phyloP scores from a whole-genome alignment of 2,888 invertebrate genomes.

The Creontiades dilutus region DNA sequence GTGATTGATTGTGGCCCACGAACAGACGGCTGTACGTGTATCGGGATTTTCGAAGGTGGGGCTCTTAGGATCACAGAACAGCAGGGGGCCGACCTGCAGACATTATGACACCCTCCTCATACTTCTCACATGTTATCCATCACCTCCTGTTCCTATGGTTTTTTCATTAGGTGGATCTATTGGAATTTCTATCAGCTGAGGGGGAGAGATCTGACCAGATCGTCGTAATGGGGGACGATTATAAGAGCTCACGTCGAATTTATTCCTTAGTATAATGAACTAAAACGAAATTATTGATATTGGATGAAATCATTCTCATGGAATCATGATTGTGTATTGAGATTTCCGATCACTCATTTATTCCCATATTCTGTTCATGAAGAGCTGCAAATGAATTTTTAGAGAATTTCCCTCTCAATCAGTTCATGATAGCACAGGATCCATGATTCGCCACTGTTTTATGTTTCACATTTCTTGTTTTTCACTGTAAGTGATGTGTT shows the following conservation, averaged over 20 bases:
- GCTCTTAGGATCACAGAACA: not conserved
- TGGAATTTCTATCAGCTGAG: slow-evolving; percentile 71
- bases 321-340: no score
- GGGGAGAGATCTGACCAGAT: slow-evolving; percentile 6
- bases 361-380: no score
- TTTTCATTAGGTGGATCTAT: slow-evolving; percentile 71
- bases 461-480: no score
- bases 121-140: slow-evolving; percentile 63
- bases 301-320: not conserved
- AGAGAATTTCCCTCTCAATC: no score
- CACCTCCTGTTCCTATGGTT: slow-evolving; percentile 68
- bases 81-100: not conserved
- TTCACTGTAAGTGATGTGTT: no score
- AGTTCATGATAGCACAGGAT: no score
- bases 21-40: not conserved
- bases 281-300: not conserved
- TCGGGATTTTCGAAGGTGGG: not conserved
- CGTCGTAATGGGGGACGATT: not conserved
- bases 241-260: not conserved
- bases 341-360: no score
- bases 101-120: slow-evolving; percentile 61
- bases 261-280: not conserved
- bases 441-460: no score
- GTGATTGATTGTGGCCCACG: slow-evolving; percentile 34
- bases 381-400: no score